phyloP scores from a whole-genome alignment of 2,888 invertebrate species.

The Spodoptera picta region DNA sequence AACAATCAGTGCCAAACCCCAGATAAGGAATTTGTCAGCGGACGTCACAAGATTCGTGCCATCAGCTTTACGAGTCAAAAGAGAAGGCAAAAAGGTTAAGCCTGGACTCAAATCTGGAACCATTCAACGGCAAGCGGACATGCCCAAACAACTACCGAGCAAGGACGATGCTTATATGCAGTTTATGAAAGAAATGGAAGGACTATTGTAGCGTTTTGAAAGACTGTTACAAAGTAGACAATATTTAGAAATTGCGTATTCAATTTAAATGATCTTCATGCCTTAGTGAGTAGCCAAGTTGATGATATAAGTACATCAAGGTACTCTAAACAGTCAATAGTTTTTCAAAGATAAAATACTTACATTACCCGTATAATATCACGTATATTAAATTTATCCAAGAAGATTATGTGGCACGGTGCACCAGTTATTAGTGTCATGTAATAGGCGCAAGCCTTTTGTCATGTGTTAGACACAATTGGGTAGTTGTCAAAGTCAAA shows the following conservation, averaged over 20 bases:
- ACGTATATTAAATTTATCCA: no score
- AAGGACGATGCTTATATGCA: conserved; percentile 99
- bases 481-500: no score
- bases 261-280: neutral
- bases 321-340: no score
- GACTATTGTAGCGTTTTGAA: conserved; percentile 90
- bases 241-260: neutral
- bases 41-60: conserved; percentile 99
- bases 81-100: conserved; percentile 92
- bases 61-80: conserved; percentile 96
- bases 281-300: neutral
- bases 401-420: no score
- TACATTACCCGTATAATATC: no score
- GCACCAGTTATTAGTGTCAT: no score
- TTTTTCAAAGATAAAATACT: no score
- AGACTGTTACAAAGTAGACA: conserved; percentile 29
- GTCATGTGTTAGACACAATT: no score
- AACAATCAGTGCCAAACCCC: conserved; percentile 98
- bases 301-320: no score
- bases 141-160: conserved; percentile 89
- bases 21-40: conserved; percentile 97
- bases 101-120: conserved; percentile 85
- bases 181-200: conserved; percentile 99
- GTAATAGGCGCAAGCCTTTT: no score
- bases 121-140: conserved; percentile 85